A percentile compares a stretch with the other conserved stretches of the same genome.
Conservation (phyloP, 2,113 vertebrate species). For the Scomber japonicus region DNA sequence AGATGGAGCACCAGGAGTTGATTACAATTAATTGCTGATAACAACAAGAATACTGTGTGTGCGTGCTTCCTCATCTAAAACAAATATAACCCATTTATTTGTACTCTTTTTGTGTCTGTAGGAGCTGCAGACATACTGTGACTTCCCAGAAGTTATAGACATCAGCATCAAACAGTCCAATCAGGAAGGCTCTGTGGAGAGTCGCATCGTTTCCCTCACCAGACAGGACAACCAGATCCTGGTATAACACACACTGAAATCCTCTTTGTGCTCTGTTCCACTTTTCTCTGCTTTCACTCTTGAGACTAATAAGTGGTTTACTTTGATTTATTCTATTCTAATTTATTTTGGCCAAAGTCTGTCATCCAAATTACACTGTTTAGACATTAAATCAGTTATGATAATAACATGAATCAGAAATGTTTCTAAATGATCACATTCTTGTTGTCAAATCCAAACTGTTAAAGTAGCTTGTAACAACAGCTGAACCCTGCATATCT, state of each 20-base stretch:
- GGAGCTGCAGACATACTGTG: slow-evolving; percentile 94
- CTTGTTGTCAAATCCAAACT: background rate
- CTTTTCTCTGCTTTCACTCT: background rate
- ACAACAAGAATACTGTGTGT: background rate
- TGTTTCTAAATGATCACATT: background rate
- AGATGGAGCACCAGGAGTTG: slow-evolving; percentile 48
- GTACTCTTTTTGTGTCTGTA: slow-evolving; percentile 64
- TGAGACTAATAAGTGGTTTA: background rate
- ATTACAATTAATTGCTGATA: background rate
- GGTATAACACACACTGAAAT: slow-evolving; percentile 79
- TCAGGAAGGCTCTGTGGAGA: slow-evolving; percentile 92
- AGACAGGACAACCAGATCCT: slow-evolving; percentile 93
- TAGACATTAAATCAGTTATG: background rate
- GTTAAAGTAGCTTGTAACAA: background rate
- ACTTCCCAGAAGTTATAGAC: slow-evolving; percentile 97
- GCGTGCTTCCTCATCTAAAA: background rate
- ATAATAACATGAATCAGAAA: background rate
- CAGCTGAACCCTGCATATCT: background rate
- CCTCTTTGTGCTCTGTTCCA: background rate
- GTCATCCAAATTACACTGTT: too few relatives aligned
- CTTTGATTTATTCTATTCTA: background rate
- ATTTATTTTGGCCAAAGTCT: background rate
- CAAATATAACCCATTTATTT: background rate
- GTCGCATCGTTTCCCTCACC: slow-evolving; percentile 95
- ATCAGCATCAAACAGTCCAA: slow-evolving; percentile 95